These are phyloP conservation scores for Athalia circularis DNA, from an alignment of 2,888 invertebrate species.

Conservation along the genomic window DNA sequence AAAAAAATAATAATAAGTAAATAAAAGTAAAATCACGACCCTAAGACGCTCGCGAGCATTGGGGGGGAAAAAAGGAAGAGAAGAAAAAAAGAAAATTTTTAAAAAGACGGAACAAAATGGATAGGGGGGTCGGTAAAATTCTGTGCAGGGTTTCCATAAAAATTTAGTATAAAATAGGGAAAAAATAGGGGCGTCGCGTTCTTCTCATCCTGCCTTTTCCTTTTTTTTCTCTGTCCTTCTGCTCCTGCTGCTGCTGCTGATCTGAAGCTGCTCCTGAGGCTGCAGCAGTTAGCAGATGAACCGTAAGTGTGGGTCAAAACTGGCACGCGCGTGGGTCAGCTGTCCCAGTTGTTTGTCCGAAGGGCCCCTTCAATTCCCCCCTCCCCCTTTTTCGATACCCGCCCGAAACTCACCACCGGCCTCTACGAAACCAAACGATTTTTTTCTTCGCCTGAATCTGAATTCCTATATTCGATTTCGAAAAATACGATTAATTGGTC, in stretches of 20 bases:
- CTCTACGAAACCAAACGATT: conserved; percentile 31
- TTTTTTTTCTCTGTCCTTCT: too few relatives aligned
- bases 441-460: not conserved
- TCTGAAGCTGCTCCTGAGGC: too few relatives aligned
- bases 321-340: conserved; percentile 72
- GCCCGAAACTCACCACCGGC: conserved; percentile 7
- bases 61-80: not conserved
- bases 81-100: not conserved
- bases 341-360: conserved; percentile 71
- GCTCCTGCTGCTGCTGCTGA: too few relatives aligned
- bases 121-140: too few relatives aligned
- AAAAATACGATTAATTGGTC: too few relatives aligned
- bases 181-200: not conserved
- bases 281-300: conserved; percentile 68
- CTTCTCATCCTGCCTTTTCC: too few relatives aligned
- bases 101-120: too few relatives aligned
- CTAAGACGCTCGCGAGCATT: not conserved
- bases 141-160: too few relatives aligned
- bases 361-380: conserved; percentile 21
- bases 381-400: not conserved
- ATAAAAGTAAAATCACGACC: not conserved
- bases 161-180: not conserved
- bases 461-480: too few relatives aligned
- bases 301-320: conserved; percentile 71
- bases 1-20: not conserved